phyloP scores from a whole-genome alignment of 2,797 vertebrate species.

The Zonotrichia albicollis region DNA sequence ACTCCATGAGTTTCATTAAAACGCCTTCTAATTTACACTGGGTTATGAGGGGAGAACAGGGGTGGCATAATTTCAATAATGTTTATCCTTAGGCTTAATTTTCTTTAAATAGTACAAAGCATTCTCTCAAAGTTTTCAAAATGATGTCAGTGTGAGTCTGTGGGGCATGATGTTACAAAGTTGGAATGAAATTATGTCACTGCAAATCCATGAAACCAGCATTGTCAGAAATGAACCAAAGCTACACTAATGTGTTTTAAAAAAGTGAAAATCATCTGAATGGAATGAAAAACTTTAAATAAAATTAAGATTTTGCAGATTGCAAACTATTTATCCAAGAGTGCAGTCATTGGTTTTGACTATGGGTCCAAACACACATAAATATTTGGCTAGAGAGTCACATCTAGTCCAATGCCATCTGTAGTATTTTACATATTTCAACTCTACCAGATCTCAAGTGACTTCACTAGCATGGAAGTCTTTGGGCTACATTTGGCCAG shows the following conservation, averaged over 20 bases:
- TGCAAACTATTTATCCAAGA: not conserved
- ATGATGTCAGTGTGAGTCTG: constrained; percentile 16
- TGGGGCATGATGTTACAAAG: not conserved
- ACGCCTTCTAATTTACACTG: not conserved
- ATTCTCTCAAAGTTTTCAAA: constrained; percentile 38
- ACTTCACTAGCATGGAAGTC: not conserved
- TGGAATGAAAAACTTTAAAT: not conserved
- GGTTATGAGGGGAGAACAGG: not conserved
- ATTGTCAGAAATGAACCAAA: not conserved
- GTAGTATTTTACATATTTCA: not conserved
- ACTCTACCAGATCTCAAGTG: not conserved
- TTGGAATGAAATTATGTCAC: constrained; percentile 57
- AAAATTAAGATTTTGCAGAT: not conserved
- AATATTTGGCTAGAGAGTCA: not conserved
- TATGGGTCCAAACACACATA: not conserved
- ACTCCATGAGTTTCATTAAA: not conserved
- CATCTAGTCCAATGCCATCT: not conserved
- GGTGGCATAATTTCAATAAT: constrained; percentile 7
- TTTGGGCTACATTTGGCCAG: not conserved
- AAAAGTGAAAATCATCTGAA: not conserved
- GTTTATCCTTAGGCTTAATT: constrained; percentile 40
- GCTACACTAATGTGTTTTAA: not conserved
- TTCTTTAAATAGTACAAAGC: constrained; percentile 39
- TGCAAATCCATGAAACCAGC: constrained; percentile 30
- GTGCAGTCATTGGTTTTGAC: not conserved